Evolutionary conservation across 2,888 invertebrate genomes (phyloP), one percentile per base, ranked within the genome.

Genomic region (Harpagoxenus sublaevis): DNA sequence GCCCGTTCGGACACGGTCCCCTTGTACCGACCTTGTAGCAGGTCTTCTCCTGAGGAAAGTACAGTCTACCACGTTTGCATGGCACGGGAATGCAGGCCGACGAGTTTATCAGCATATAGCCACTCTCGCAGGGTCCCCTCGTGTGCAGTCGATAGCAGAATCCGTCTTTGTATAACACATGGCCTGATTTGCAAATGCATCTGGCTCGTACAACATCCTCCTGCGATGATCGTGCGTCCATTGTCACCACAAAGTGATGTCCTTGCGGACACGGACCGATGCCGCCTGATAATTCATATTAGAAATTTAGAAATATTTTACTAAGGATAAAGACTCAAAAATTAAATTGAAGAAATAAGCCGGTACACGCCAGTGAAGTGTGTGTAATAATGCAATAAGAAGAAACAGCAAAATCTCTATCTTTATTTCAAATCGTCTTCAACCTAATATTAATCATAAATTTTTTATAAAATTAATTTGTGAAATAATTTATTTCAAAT

Each of bases 81-180:
- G 98, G 97, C 83, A 98, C 96, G 90, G 96, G 95, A 1, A 96
- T 94, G 92, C 98, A 98, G 3, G 96, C 95, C 0, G 97, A 97
- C 0, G 96, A 96, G 89, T 97, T 97, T 0, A 97, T 94, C 31
- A 98, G 96, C 96, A 98, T 97, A 92, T 97, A 96, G 45, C 97
- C 96, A 23, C 95, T 92, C 0, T 95, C 96, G 92, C 98, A 98
- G 0, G 98, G 98, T 0, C 98, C 98, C 87, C 97, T 96, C 0
- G 98, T 98, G 93, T 97, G 97, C 0, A 97, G 96, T 23, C 98
- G 95, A 94, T 98, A 98, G 94, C 98, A 98, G 0, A 96, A 95
- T 0, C 97, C 97, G 84, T 97, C 96, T 94, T 96, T 88, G 95
- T 97, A 97, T 1, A 96, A 95, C 0, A 96, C 96, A 92, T 98